phyloP scores from a whole-genome alignment of 2,888 invertebrate genomes.

The Elmis aenea region DNA sequence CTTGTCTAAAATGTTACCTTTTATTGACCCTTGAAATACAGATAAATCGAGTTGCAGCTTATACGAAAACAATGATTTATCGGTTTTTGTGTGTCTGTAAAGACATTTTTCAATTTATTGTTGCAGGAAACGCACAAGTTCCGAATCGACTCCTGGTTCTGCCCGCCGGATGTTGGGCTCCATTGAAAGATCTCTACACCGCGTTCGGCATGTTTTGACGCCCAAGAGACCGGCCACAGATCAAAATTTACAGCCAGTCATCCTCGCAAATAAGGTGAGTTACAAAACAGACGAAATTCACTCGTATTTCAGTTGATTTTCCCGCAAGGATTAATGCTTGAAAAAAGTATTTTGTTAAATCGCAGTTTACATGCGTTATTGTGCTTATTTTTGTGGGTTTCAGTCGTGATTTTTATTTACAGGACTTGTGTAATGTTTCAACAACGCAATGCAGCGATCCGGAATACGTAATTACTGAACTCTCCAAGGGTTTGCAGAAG shows the following conservation, averaged over 20 bases:
- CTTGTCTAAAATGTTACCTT: too few relatives aligned
- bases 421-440: conserved; percentile 68
- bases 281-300: too few relatives aligned
- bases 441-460: conserved; percentile 62
- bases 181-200: conserved; percentile 64
- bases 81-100: background rate
- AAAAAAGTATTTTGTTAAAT: background rate
- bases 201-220: conserved; percentile 64
- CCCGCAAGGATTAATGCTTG: background rate
- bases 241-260: conserved; percentile 40
- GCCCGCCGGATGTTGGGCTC: conserved; percentile 60
- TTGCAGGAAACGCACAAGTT: conserved; percentile 25
- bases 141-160: conserved; percentile 47
- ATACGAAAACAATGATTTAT: too few relatives aligned
- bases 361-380: background rate
- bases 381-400: conserved; percentile 2
- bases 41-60: conserved; percentile 2
- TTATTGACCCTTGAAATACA: background rate
- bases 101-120: conserved; percentile 10
- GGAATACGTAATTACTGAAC: conserved; percentile 57
- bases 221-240: conserved; percentile 47
- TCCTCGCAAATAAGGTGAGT: conserved; percentile 50
- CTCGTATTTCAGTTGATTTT: too few relatives aligned
- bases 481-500: conserved; percentile 56
- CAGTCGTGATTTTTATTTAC: conserved; percentile 27